Evolutionary conservation across 2,113 vertebrate genomes (phyloP), one percentile per base, ranked within the genome.

Genomic region (Acinonyx jubatus): DNA sequence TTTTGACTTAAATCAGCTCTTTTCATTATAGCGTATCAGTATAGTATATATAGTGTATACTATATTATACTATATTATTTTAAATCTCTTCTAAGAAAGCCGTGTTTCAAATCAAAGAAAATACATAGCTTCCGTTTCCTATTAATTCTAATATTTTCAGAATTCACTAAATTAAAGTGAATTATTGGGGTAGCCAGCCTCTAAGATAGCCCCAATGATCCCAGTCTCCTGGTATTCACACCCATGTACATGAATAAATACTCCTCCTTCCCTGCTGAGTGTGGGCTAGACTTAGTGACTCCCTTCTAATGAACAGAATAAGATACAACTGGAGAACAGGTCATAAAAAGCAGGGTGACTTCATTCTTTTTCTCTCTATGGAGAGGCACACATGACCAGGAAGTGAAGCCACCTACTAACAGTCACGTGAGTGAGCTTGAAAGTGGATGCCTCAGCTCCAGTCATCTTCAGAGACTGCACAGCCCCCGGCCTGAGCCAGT

Each of bases 81-180:
- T 95, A 94, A 94, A 93, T 21, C 41, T 88, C n/a, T 92, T 92
- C 71, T 93, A 45, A 88, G 68, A 89, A 95, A 96, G 94, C 29
- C 11, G 10, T 80, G 81, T 87, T 97, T 86, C 29, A 63, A 93
- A 94, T 80, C 80, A 69, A 86, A 95, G 76, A 91, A 36, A 85
- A 76, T 38, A 91, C 18, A 25, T 23, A 89, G 9, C 8, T 87
- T 92, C 83, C 78, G 50, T 92, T 95, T 97, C 45, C 16, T 91
- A 65, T 81, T 31, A 96, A 63, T 79, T 89, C 80, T 93, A 84
- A 25, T 73, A 76, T 93, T 85, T 93, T 63, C 31, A 80, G 33
- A 97, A 86, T 88, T 94, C 66, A 96, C 79, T 71, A 71, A 91
- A 85, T 85, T 93, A 96, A 97, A 96, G 63, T 92, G 41, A 92